These are phyloP conservation scores for Acutogordius australiensis DNA, from an alignment of 2,888 invertebrate genomes.

Conservation along the genomic window DNA sequence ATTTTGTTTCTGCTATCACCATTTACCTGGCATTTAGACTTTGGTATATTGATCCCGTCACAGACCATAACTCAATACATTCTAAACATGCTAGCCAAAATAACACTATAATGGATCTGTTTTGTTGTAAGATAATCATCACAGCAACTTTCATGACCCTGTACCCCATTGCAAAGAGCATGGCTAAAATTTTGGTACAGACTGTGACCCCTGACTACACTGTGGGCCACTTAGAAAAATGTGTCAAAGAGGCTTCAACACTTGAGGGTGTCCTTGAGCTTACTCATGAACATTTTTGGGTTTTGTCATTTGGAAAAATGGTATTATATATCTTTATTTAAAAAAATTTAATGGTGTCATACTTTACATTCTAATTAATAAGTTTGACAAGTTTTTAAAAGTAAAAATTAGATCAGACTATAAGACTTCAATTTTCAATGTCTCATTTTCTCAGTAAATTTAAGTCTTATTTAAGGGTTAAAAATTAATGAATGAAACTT, in stretches of 20 bases:
- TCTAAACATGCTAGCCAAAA: neutral
- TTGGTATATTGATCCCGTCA: neutral
- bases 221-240: conserved; percentile 32
- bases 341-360: neutral
- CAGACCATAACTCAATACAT: no score
- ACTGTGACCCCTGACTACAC: conserved; percentile 32
- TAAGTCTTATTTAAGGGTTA: no score
- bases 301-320: conserved; percentile 32
- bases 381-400: no score
- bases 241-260: conserved; percentile 32
- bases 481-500: no score
- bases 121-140: neutral
- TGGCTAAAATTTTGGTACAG: conserved; percentile 20
- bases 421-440: no score
- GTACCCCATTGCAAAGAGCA: conserved; percentile 14
- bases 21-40: neutral
- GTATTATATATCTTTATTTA: conserved; percentile 20
- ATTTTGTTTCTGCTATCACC: neutral
- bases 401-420: no score
- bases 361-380: no score
- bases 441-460: no score
- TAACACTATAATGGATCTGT: neutral
- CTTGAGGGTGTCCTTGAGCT: conserved; percentile 36
- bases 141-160: conserved; percentile 16
- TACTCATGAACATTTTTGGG: conserved; percentile 35